A percentile compares a stretch with the other conserved stretches of the same genome.
Evolutionary conservation across 2,113 vertebrate species (phyloP).

Genomic region (Macquaria ambigua): DNA sequence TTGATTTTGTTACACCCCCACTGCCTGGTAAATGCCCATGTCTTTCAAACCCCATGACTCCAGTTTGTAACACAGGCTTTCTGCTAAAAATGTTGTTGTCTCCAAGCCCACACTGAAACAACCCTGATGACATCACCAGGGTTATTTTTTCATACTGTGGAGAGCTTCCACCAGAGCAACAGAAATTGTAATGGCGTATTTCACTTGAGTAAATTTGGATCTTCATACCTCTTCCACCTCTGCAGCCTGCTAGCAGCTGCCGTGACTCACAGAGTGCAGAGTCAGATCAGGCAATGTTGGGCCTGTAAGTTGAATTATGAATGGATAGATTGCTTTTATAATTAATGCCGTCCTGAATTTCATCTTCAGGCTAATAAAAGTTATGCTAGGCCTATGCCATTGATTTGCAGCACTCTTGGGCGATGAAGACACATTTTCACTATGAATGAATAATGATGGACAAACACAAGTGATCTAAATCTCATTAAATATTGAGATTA

Average conservation of each 20-base stretch:
- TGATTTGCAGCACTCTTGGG: not conserved
- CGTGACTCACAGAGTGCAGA: conserved; percentile 43
- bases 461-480: not conserved
- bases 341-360: conserved; percentile 57
- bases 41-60: too few species aligned
- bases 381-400: not conserved
- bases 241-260: conserved; percentile 17
- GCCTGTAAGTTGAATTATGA: conserved; percentile 56
- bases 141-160: too few species aligned
- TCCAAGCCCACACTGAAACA: too few species aligned
- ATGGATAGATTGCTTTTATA: conserved; percentile 63
- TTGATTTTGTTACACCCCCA: too few species aligned
- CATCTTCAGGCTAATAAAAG: conserved; percentile 28
- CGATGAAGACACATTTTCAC: not conserved
- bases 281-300: conserved; percentile 23
- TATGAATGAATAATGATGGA: not conserved
- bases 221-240: not conserved
- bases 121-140: too few species aligned
- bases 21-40: too few species aligned
- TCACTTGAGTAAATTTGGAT: too few species aligned
- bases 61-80: too few species aligned
- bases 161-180: too few species aligned
- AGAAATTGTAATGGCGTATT: too few species aligned
- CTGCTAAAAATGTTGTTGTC: too few species aligned
- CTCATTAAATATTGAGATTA: not conserved